These are phyloP conservation scores for Ophion ventricosus DNA, from an alignment of 2,888 invertebrate species.

Conservation along the genomic window DNA sequence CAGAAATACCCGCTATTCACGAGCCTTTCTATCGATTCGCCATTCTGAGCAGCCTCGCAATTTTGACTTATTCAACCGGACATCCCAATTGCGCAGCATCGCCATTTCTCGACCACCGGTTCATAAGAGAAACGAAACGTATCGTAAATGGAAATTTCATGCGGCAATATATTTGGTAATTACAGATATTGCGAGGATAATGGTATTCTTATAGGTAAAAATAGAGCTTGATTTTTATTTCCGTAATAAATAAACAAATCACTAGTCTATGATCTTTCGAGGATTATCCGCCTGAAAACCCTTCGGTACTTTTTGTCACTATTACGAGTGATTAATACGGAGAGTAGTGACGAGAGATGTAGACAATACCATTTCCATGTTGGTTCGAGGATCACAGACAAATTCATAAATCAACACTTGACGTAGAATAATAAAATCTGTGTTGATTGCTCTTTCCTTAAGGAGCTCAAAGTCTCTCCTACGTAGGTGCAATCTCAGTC, in stretches of 20 bases:
- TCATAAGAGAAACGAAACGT: not conserved
- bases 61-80: not conserved
- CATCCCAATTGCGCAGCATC: not conserved
- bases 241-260: too few relatives aligned
- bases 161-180: too few relatives aligned
- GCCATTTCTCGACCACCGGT: not conserved
- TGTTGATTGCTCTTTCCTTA: conserved; percentile 10
- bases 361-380: conserved; percentile 10
- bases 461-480: not conserved
- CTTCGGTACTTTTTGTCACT: too few relatives aligned
- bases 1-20: conserved; percentile 17
- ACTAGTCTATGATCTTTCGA: too few relatives aligned
- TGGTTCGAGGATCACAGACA: conserved; percentile 42
- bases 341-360: not conserved
- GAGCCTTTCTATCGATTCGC: conserved; percentile 13
- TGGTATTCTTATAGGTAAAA: too few relatives aligned
- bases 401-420: conserved; percentile 41
- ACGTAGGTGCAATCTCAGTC: not conserved
- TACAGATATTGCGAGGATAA: too few relatives aligned
- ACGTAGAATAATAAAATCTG: not conserved
- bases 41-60: conserved; percentile 9
- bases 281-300: too few relatives aligned
- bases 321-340: not conserved
- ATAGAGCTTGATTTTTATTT: too few relatives aligned
- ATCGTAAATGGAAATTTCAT: too few relatives aligned